Conservation (phyloP, 2,113 vertebrate species). For the Candoia aspera region DNA sequence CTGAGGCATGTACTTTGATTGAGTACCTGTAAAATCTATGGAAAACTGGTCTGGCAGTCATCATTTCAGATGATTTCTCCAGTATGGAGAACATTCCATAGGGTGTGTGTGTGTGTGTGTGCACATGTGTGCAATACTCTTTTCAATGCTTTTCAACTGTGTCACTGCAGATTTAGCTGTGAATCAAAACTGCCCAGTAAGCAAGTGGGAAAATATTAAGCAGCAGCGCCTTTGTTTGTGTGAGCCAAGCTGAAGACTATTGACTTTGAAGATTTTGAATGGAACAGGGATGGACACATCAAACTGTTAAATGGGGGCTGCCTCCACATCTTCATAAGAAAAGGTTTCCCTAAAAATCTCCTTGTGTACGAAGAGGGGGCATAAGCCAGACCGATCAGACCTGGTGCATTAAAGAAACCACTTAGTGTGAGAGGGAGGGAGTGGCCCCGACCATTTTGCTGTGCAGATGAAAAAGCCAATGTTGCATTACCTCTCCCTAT, state of each 20-base stretch:
- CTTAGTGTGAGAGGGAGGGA: conserved; percentile 11
- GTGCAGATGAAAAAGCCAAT: neutral
- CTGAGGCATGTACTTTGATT: neutral
- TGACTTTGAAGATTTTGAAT: conserved; percentile 1
- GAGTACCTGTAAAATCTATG: neutral
- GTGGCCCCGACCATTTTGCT: conserved; percentile 23
- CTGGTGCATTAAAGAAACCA: conserved; percentile 30
- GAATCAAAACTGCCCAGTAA: neutral
- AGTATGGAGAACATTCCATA: neutral
- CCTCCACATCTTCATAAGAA: conserved; percentile 4
- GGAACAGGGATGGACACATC: neutral
- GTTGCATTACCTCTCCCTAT: conserved; percentile 25
- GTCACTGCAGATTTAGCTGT: neutral
- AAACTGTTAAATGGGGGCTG: neutral
- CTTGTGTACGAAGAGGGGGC: conserved; percentile 13
- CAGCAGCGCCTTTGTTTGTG: neutral
- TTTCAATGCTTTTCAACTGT: neutral
- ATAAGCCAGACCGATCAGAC: conserved; percentile 11
- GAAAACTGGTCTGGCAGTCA: neutral
- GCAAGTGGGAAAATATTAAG: neutral
- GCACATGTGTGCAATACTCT: neutral
- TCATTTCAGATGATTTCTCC: neutral
- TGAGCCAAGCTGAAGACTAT: neutral
- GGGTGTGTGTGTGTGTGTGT: neutral
- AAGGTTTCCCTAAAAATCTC: conserved; percentile 17